A percentile compares a stretch with the other conserved stretches of the same genome.
These are phyloP conservation scores for Machimus rusticus DNA, from an alignment of 2,888 invertebrate genomes.

Conservation along the genomic window DNA sequence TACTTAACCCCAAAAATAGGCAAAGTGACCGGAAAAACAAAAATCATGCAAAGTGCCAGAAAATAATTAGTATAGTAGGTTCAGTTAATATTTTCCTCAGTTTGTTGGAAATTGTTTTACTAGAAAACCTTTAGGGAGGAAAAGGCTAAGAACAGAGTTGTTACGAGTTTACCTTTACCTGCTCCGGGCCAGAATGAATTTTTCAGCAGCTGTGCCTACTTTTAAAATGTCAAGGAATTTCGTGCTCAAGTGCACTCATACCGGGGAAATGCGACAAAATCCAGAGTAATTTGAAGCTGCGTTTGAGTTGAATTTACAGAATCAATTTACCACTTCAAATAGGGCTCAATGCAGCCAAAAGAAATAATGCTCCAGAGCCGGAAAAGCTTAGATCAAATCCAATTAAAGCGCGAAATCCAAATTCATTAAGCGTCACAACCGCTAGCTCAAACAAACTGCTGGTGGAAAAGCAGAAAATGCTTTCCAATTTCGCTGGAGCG, in stretches of 20 bases:
- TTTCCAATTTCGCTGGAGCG: background rate
- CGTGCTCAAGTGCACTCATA: background rate
- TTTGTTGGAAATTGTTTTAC: background rate
- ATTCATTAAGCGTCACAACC: background rate
- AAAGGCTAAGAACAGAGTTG: background rate
- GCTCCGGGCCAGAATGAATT: background rate
- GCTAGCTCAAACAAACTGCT: background rate
- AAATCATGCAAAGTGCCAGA: too few species aligned
- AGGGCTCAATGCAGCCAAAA: background rate
- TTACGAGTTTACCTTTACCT: background rate
- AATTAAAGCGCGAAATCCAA: conserved; percentile 5
- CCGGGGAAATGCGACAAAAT: background rate
- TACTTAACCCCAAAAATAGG: too few species aligned
- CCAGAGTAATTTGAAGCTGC: background rate
- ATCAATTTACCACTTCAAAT: background rate
- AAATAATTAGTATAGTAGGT: too few species aligned
- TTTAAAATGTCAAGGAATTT: background rate
- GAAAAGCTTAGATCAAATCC: background rate
- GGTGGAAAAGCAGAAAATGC: background rate
- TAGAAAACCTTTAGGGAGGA: background rate
- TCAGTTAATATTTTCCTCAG: too few species aligned
- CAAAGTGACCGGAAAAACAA: too few species aligned
- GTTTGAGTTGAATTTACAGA: background rate
- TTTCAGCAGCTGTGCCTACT: background rate
- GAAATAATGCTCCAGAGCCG: background rate